Percentiles rank a stretch among this genome's conserved stretches.
These are phyloP conservation scores for Leptopilina syphax DNA, from an alignment of 2,888 invertebrate genomes.

Conservation along the genomic window DNA sequence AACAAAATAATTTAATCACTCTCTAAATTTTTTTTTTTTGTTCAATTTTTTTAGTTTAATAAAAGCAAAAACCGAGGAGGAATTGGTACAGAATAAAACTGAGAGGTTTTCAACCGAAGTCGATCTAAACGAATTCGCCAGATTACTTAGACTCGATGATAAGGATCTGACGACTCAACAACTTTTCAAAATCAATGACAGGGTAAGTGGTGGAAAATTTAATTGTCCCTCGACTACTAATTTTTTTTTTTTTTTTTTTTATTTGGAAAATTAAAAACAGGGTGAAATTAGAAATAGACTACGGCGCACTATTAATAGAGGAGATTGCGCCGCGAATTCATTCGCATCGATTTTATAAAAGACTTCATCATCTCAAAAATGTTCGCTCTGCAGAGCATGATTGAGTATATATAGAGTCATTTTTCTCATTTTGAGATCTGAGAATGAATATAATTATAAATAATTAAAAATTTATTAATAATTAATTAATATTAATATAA, in stretches of 20 bases:
- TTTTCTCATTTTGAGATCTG: no score
- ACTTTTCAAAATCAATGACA: conserved; percentile 83
- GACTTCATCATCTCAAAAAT: not conserved
- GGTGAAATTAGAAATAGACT: not conserved
- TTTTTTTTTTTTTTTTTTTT: not conserved
- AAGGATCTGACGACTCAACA: conserved; percentile 79
- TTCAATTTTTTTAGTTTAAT: conserved; percentile 63
- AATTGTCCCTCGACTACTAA: not conserved
- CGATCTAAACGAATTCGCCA: conserved; percentile 80
- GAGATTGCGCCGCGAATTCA: not conserved
- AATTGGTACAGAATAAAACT: conserved; percentile 69
- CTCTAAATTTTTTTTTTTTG: conserved; percentile 70
- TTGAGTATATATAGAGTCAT: no score
- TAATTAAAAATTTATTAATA: no score
- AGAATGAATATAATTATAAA: no score
- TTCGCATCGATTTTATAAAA: not conserved
- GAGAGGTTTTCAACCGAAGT: conserved; percentile 66
- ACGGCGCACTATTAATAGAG: not conserved
- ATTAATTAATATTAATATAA: no score
- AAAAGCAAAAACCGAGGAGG: conserved; percentile 73
- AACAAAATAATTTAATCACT: conserved; percentile 33
- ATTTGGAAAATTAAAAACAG: not conserved
- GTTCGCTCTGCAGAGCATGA: not conserved
- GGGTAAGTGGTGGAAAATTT: conserved; percentile 76
- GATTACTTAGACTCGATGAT: conserved; percentile 81